Evolutionary conservation across 2,888 invertebrate genomes (phyloP).

Genomic region (Parthenolecanium corni): DNA sequence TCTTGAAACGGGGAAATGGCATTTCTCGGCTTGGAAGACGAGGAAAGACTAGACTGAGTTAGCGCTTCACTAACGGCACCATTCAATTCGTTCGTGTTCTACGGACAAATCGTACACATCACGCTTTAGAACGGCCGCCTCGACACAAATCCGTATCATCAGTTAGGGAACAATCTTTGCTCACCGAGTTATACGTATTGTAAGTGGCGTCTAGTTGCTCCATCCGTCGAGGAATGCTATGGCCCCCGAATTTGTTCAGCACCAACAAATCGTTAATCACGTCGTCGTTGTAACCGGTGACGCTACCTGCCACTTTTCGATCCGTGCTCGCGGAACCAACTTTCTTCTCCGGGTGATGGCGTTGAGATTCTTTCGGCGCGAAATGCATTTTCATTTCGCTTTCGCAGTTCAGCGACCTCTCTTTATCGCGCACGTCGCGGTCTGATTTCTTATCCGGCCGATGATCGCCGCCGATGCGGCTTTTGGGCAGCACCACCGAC

Average conservation of each 20-base stretch:
- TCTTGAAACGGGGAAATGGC: conserved; percentile 30
- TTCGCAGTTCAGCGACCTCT: no score
- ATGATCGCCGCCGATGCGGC: no score
- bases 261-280: conserved; percentile 31
- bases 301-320: conserved; percentile 14
- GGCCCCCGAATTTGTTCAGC: conserved; percentile 30
- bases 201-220: conserved; percentile 13
- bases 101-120: not conserved
- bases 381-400: no score
- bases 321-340: not conserved
- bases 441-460: no score
- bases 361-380: no score
- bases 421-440: no score
- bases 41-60: conserved; percentile 24
- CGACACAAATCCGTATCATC: not conserved
- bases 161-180: not conserved
- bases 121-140: no score
- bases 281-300: conserved; percentile 29
- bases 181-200: not conserved
- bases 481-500: no score
- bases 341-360: not conserved
- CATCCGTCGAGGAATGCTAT: conserved; percentile 1
- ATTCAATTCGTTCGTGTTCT: not conserved
- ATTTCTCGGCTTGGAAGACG: conserved; percentile 30
- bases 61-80: not conserved